Evolutionary conservation across 2,797 vertebrate species (phyloP).

Genomic region (Bucorvus abyssinicus): DNA sequence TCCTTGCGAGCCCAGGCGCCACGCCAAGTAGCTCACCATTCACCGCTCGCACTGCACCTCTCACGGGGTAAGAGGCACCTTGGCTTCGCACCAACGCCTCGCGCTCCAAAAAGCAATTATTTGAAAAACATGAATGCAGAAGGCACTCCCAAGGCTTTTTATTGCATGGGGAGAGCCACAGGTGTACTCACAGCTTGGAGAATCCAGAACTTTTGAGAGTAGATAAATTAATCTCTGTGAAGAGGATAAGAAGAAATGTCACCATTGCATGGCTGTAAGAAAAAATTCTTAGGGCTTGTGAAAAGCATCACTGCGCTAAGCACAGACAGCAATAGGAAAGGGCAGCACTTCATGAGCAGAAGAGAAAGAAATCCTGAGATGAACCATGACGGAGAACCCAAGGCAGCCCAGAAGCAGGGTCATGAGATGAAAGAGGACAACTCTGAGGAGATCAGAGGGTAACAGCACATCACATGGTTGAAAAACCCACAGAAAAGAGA

Average conservation of each 20-base stretch:
- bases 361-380: neutral
- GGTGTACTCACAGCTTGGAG: neutral
- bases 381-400: neutral
- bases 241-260: neutral
- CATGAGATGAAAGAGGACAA: neutral
- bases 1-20: neutral
- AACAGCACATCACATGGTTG: neutral
- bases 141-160: neutral
- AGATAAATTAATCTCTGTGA: neutral
- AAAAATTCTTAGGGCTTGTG: rapidly evolving
- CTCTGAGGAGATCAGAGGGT: neutral
- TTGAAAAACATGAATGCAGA: neutral
- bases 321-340: neutral
- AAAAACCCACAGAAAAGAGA: neutral
- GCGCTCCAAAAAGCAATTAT: neutral
- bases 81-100: neutral
- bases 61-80: neutral
- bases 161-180: neutral
- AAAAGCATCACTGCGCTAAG: neutral
- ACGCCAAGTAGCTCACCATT: neutral
- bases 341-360: rapidly evolving
- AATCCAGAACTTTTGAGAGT: neutral
- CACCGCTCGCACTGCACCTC: neutral
- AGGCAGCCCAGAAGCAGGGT: rapidly evolving
- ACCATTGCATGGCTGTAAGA: neutral